Conservation (phyloP, 2,888 invertebrate species). For the Dicranocentrus wangi region DNA sequence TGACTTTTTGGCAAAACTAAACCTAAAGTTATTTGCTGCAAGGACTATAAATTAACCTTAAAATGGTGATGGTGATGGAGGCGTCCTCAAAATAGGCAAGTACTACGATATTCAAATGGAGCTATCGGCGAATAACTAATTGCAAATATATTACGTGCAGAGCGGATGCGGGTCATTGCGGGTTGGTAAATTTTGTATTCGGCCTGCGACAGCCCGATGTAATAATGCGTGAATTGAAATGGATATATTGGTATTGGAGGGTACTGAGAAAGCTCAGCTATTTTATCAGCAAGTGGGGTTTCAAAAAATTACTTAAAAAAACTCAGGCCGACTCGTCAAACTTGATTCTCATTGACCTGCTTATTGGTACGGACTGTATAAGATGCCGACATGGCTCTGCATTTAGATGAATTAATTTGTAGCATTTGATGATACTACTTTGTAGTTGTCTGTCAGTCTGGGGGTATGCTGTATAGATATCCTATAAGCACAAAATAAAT, state of each 20-base stretch:
- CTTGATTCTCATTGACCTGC: conserved; percentile 71
- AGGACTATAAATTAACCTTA: no score
- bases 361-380: background rate
- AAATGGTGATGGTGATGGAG: no score
- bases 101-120: no score
- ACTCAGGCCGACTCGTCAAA: conserved; percentile 67
- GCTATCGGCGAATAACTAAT: no score
- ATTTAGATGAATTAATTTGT: background rate
- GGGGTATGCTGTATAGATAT: no score
- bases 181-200: background rate
- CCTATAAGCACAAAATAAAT: no score
- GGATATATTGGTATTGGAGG: background rate
- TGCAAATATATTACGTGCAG: background rate
- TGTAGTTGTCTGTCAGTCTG: no score
- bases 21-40: no score
- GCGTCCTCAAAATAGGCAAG: no score
- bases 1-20: no score
- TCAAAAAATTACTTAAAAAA: background rate
- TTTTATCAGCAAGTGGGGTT: background rate
- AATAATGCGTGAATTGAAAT: background rate
- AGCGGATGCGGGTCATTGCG: background rate
- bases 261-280: background rate
- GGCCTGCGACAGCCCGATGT: background rate
- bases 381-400: background rate
- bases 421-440: conserved; percentile 14